A percentile compares a stretch with the other conserved stretches of the same genome.
Conservation (phyloP, 2,888 invertebrate genomes). For the Melanostoma mellinum region DNA sequence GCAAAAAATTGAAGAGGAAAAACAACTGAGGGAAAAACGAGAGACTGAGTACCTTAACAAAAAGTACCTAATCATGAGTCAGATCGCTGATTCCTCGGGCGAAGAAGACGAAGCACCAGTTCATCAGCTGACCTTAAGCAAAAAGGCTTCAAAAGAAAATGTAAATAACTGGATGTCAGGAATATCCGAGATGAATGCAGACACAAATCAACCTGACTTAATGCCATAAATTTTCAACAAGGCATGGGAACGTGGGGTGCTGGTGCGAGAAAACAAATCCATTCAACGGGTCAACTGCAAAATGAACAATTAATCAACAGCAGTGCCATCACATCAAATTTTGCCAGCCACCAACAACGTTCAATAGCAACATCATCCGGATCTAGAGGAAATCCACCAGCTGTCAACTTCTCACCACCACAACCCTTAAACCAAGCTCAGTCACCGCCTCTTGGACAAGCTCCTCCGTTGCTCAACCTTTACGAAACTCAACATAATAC, state of each 20-base stretch:
- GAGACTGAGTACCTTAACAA: constrained; percentile 17
- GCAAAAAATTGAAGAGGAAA: constrained; percentile 35
- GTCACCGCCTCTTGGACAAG: not conserved
- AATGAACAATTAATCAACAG: not conserved
- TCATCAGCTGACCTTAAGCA: too few species aligned
- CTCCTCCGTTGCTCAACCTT: not conserved
- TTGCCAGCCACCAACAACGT: not conserved
- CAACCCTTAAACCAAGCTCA: not conserved
- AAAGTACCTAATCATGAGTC: constrained; percentile 17
- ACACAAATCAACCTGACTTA: not conserved
- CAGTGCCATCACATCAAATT: not conserved
- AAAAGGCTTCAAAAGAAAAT: not conserved
- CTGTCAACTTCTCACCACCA: not conserved
- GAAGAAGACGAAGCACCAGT: not conserved
- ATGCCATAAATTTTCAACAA: not conserved
- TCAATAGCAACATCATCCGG: not conserved
- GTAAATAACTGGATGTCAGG: not conserved
- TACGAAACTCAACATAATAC: not conserved
- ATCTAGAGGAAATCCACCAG: not conserved
- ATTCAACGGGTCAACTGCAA: not conserved
- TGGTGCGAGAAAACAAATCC: not conserved
- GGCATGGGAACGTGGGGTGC: not conserved
- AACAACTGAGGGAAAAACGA: constrained; percentile 14
- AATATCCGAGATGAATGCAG: not conserved
- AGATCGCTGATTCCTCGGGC: constrained; percentile 1